Conservation (phyloP, 1,140 invertebrate species). For the Nasonia giraulti region DNA sequence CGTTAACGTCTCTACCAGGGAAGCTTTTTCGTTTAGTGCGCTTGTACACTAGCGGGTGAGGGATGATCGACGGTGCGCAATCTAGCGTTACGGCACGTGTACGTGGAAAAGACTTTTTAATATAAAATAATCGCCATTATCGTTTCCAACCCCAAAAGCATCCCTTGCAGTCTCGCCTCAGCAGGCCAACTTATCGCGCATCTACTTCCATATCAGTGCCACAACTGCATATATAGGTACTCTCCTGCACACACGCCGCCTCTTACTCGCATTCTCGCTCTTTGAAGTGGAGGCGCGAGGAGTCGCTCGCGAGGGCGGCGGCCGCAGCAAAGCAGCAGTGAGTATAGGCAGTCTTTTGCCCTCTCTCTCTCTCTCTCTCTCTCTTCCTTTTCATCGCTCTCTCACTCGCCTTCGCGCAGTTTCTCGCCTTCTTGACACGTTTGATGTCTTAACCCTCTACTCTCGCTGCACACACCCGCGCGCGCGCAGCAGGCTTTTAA, state of each 20-base stretch:
- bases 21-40: too few relatives aligned
- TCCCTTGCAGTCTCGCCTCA: neutral
- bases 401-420: neutral
- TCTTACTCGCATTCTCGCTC: neutral
- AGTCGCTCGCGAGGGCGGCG: constrained; percentile 3
- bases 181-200: neutral
- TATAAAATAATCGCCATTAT: neutral
- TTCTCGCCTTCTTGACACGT: constrained; percentile 42
- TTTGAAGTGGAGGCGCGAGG: constrained; percentile 17
- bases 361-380: constrained; percentile 25
- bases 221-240: neutral
- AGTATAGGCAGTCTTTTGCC: constrained; percentile 30
- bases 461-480: neutral
- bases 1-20: too few relatives aligned
- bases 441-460: constrained; percentile 45
- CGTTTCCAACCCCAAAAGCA: neutral
- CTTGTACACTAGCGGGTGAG: too few relatives aligned
- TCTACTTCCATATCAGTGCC: neutral
- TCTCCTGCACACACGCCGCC: neutral
- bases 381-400: constrained; percentile 19
- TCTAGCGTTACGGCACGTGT: too few relatives aligned
- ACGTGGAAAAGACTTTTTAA: too few relatives aligned
- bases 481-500: constrained; percentile 15
- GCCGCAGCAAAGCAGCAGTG: neutral
- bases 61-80: too few relatives aligned